Evolutionary conservation across 2,888 invertebrate species (phyloP), one percentile per base, ranked within the genome.

Genomic region (Magallana nippona): DNA sequence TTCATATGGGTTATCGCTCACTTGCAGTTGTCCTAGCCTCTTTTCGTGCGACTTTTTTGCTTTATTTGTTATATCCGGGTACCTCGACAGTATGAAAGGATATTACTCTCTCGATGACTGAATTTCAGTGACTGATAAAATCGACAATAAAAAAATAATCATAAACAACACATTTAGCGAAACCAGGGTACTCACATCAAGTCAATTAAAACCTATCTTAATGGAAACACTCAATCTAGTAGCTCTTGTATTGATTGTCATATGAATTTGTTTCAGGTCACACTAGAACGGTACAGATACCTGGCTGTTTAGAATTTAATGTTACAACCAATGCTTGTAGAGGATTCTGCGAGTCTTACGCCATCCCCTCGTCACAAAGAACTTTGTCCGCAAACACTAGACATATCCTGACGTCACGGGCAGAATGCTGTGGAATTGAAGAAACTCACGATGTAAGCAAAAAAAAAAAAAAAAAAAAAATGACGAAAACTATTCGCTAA

Each of bases 351-450:
- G 96, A 97, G 92, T 97, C 97, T 2, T 97, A 97, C 96, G 96
- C 98, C 1, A 96, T 97, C 78, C 97, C 98, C 0, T 97, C 97
- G 0, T 95, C 95, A 0, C 94, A 95, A 81, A 95, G 95, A 87
- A 95, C 95, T 0, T 83, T 90, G n/a, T 71, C 82, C 44, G 88
- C 89, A 57, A 95, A 95, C 88, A 94, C 95, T 8, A 94, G 95
- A 55, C 96, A 96, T 91, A 95, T 96, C 0, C 96, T 97, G 84
- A 96, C 97, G 1, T 97, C 97, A 0, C 95, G 97, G 58, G 97
- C 97, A 13, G 97, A 97, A 93, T 98, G 98, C 94, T 98, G 98
- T 94, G 97, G 97, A 94, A 98, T 98, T 91, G 97, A 97, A 96
- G 97, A 97, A 91, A 96, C 97, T 0, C 97, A 97, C 95, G 96